Conservation (phyloP, 37 sponge, comb jelly and placozoan species). For the Diacarnus erythraeanus region DNA sequence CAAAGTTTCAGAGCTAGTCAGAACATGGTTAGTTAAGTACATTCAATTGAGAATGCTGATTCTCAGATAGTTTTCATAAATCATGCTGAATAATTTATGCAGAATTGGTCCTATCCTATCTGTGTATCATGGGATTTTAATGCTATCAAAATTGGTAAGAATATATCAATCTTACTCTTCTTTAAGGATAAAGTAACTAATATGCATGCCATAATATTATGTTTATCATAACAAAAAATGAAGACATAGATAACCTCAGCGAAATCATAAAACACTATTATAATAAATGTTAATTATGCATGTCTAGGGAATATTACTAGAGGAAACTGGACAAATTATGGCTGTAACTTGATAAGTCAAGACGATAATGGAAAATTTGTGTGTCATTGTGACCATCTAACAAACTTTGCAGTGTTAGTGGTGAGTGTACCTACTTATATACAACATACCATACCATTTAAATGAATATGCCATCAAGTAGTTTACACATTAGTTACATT, state of each 20-base stretch:
- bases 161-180: neutral
- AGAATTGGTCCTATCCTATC: conserved; percentile 35
- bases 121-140: conserved; percentile 71
- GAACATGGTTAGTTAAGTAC: neutral
- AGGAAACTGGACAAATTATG: conserved; percentile 39
- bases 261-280: too few relatives aligned
- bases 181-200: too few relatives aligned
- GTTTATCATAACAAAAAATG: too few relatives aligned
- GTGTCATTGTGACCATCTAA: conserved; percentile 64
- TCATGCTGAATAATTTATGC: neutral
- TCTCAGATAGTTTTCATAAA: too few relatives aligned
- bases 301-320: neutral
- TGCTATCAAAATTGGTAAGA: conserved; percentile 4
- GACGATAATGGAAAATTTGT: conserved; percentile 8
- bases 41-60: too few relatives aligned
- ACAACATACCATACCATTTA: too few relatives aligned
- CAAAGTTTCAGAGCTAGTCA: conserved; percentile 9
- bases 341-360: conserved; percentile 12
- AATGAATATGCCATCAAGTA: too few relatives aligned
- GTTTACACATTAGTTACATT: too few relatives aligned
- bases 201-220: too few relatives aligned
- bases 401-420: conserved; percentile 68
- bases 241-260: too few relatives aligned
- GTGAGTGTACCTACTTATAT: conserved; percentile 29
- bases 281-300: neutral